phyloP scores from a whole-genome alignment of 2,797 vertebrate species.

The Schizopygopsis pylzovi region DNA sequence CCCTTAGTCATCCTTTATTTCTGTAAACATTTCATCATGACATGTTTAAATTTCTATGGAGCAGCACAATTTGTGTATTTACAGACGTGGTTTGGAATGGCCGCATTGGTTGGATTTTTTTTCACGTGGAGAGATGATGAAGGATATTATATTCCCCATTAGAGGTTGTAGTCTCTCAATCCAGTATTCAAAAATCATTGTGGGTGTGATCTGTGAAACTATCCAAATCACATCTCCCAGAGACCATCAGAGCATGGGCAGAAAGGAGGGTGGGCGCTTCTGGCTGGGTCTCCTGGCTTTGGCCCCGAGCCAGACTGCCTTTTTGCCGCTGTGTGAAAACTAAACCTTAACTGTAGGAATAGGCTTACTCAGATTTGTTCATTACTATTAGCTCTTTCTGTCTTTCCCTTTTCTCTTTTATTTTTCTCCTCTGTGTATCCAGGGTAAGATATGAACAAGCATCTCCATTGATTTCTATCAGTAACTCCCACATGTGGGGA shows the following conservation, averaged over 20 bases:
- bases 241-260: constrained; percentile 28
- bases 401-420: neutral
- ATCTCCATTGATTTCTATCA: constrained; percentile 64
- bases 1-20: neutral
- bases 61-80: constrained; percentile 9
- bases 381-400: constrained; percentile 18
- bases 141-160: constrained; percentile 35
- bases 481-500: constrained; percentile 58
- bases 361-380: constrained; percentile 38
- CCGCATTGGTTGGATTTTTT: neutral
- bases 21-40: neutral
- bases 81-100: neutral
- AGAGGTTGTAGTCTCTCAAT: constrained; percentile 23
- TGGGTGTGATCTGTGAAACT: constrained; percentile 36
- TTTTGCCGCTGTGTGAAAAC: constrained; percentile 39
- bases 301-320: constrained; percentile 63
- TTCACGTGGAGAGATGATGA: neutral
- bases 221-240: constrained; percentile 14
- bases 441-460: constrained; percentile 55
- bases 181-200: constrained; percentile 25
- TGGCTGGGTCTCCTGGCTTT: constrained; percentile 59
- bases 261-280: constrained; percentile 2
- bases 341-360: constrained; percentile 40
- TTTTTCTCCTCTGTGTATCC: constrained; percentile 36
- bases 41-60: neutral